These are phyloP conservation scores for Alviniconcha marisindica DNA, from an alignment of 1,140 invertebrate genomes.

Conservation along the genomic window DNA sequence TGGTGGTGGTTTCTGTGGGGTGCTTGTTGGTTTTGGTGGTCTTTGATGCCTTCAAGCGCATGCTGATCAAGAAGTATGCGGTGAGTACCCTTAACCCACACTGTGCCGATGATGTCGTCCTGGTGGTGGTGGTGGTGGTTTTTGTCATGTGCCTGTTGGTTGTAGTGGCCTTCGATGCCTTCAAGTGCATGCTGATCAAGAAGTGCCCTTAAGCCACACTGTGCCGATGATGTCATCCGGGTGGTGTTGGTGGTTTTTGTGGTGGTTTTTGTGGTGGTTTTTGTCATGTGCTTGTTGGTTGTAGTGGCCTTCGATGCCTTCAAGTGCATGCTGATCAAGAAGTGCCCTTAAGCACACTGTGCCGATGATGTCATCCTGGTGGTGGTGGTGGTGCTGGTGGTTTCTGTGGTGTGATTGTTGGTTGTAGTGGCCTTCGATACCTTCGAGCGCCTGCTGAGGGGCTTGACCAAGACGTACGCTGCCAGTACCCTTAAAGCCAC, in stretches of 20 bases:
- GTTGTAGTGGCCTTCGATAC: constrained; percentile 95
- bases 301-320: constrained; percentile 94
- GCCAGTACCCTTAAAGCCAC: too few species aligned
- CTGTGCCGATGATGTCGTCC: too few species aligned
- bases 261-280: too few species aligned
- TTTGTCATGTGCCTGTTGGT: not conserved
- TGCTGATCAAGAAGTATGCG: constrained; percentile 96
- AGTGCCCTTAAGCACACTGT: constrained; percentile 92
- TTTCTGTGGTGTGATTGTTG: too few species aligned
- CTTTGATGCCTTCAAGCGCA: too few species aligned
- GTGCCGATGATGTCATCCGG: too few species aligned
- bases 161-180: constrained; percentile 93
- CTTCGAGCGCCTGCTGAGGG: constrained; percentile 85
- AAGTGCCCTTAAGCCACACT: constrained; percentile 88
- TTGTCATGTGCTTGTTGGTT: constrained; percentile 97
- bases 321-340: constrained; percentile 88
- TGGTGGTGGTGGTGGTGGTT: too few species aligned
- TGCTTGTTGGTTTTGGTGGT: too few species aligned
- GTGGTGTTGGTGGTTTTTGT: constrained; percentile 78
- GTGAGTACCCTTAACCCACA: constrained; percentile 80
- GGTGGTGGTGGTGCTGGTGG: too few species aligned
- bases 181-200: constrained; percentile 89
- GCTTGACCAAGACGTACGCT: constrained; percentile 96
- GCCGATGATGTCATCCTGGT: too few species aligned
- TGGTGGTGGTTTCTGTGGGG: too few species aligned